Evolutionary conservation across 2,888 invertebrate genomes (phyloP), one percentile per base, ranked within the genome.

Genomic region (Dioctria rufipes): DNA sequence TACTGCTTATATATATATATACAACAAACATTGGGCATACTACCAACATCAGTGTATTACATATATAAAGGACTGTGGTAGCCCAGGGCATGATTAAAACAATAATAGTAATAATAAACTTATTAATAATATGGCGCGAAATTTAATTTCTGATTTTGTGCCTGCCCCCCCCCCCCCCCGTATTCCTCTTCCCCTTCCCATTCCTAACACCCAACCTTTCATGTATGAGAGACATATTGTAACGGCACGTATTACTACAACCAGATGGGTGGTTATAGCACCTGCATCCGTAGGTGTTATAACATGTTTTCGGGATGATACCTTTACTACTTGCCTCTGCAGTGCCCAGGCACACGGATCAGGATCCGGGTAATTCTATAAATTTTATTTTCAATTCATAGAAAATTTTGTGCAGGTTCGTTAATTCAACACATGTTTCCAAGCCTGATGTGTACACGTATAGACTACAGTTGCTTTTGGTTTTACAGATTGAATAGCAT

Each of bases 61-160:
- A 58, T 40, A 8, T 8, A 40, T 13, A 42, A 25, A 73, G 49
- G 40, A 46, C 61, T 77, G 77, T 58, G 77, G 77, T 63, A 63
- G 40, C 77, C 77, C 63, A 40, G 25, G 37, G 63, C 63, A 42
- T 54, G 65, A 69, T 73, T 71, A 79, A 81, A 78, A 78, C 71
- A 78, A 80, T 81, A 79, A 82, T 71, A 78, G 78, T 78, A 80
- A 82, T 82, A 80, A 82, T 82, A 71, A 82, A 80, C 73, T 82
- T 82, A 82, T 80, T 80, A 82, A 82, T 80, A 78, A 82, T 80
- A 80, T 82, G 80, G 78, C 77, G 78, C 78, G 71, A 78, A 73
- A 80, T 77, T 78, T 81, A 69, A 77, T 77, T 77, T 78, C 77
- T 54, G 43, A 46, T 78, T 78, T 78, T 46, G 40, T 54, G 63